A percentile compares a stretch with the other conserved stretches of the same genome.
Conservation (phyloP, 1,140 invertebrate species). For the Artemia franciscana region DNA sequence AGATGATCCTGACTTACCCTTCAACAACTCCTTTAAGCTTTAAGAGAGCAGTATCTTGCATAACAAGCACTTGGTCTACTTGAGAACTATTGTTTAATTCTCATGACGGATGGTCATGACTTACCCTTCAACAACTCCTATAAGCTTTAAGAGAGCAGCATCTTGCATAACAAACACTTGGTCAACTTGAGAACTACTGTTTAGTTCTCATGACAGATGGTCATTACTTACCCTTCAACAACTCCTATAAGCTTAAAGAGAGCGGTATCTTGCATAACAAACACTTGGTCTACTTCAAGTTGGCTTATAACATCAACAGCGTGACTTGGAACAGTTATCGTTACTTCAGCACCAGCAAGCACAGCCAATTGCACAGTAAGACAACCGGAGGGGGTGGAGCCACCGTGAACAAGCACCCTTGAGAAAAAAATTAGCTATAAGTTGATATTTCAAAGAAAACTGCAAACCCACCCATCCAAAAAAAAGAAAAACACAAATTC, state of each 20-base stretch:
- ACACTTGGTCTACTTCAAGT: constrained; percentile 28
- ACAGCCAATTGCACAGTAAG: constrained; percentile 42
- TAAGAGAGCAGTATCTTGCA: constrained; percentile 7
- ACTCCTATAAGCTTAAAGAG: constrained; percentile 20
- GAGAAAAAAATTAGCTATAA: constrained; percentile 12
- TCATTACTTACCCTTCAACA: constrained; percentile 18
- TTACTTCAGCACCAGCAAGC: constrained; percentile 35
- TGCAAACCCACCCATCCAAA: constrained; percentile 10
- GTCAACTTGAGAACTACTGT: constrained; percentile 7
- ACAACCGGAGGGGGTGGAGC: constrained; percentile 40
- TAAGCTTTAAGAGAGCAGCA: too few species aligned
- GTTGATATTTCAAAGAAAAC: constrained; percentile 10
- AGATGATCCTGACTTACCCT: too few species aligned
- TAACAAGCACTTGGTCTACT: constrained; percentile 12
- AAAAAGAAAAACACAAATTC: too few species aligned
- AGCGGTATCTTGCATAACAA: constrained; percentile 14
- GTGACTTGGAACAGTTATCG: constrained; percentile 27
- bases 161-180: constrained; percentile 11
- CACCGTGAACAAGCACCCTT: constrained; percentile 41
- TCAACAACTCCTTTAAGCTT: too few species aligned
- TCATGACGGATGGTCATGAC: too few species aligned
- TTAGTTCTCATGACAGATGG: constrained; percentile 12
- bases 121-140: too few species aligned
- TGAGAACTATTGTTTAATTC: constrained; percentile 8
- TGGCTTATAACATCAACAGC: constrained; percentile 27